Conservation (phyloP, 2,797 vertebrate genomes). For the Rhynchotus rufescens region DNA sequence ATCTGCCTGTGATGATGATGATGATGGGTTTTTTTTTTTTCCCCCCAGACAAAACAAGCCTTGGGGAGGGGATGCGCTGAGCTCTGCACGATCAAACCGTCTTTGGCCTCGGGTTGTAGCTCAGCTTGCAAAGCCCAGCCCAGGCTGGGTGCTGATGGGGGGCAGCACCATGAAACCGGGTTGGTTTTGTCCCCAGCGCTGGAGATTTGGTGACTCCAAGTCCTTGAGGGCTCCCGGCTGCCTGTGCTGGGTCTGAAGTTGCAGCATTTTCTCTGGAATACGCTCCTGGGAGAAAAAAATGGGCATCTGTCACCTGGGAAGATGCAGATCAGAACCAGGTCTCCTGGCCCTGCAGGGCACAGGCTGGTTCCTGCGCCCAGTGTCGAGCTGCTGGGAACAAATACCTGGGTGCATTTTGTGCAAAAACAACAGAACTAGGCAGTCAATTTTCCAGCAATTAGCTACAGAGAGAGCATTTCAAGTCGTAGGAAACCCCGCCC, state of each 20-base stretch:
- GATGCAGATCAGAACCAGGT: too few species aligned
- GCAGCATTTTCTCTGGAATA: too few species aligned
- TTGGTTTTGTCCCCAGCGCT: too few species aligned
- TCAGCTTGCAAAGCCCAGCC: background rate
- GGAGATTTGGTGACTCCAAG: accelerated
- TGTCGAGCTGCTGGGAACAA: too few species aligned
- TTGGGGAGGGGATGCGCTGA: background rate
- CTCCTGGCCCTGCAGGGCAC: too few species aligned
- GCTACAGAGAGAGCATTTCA: constrained; percentile 54
- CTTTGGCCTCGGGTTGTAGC: background rate
- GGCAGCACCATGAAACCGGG: too few species aligned
- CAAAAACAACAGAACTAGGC: background rate
- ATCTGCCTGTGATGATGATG: background rate
- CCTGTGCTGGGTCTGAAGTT: too few species aligned
- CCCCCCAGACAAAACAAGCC: background rate
- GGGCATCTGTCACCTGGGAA: too few species aligned
- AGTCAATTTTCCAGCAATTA: constrained; percentile 62
- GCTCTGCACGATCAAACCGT: background rate
- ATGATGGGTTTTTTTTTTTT: background rate
- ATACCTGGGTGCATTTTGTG: background rate
- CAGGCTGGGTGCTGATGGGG: too few species aligned
- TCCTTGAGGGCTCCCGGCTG: background rate
- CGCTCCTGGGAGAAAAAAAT: too few species aligned
- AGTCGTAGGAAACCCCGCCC: constrained; percentile 36
- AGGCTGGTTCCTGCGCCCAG: too few species aligned